Evolutionary conservation across 2,888 invertebrate species (phyloP).

Genomic region (Tethea ocularis): DNA sequence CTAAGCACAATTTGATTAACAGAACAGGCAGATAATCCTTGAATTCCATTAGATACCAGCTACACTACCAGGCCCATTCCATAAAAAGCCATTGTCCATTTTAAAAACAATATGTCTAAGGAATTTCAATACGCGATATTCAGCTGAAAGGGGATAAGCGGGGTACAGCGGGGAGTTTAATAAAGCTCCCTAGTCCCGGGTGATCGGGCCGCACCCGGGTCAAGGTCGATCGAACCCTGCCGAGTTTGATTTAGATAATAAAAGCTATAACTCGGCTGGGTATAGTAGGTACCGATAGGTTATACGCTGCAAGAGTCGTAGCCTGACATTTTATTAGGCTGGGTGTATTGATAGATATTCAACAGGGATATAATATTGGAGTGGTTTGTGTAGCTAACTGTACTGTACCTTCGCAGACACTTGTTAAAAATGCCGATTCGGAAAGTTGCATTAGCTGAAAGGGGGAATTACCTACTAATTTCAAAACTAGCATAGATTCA

Average conservation of each 20-base stretch:
- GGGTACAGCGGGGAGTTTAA: constrained; percentile 11
- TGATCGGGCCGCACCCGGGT: constrained; percentile 16
- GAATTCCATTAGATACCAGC: no score
- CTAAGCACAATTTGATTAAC: no score
- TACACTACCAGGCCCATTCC: background rate
- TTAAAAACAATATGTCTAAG: background rate
- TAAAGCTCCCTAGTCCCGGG: constrained; percentile 10
- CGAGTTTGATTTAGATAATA: constrained; percentile 10
- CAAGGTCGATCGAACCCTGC: constrained; percentile 40
- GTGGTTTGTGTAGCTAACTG: no score
- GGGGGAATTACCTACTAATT: no score
- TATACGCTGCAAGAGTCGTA: background rate
- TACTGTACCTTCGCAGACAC: no score
- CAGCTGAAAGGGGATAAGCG: background rate
- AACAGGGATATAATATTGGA: background rate
- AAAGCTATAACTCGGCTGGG: constrained; percentile 6
- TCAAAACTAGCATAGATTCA: no score
- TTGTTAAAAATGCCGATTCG: no score
- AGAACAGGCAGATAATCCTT: no score
- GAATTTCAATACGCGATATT: constrained; percentile 3
- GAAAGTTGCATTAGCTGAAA: no score
- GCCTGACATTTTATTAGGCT: background rate
- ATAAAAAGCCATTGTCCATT: background rate
- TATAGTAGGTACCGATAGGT: background rate
- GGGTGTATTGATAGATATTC: no score